Percentiles rank a stretch among this genome's conserved stretches.
These are phyloP conservation scores for Drosophila conformis DNA, from an alignment of 2,888 invertebrate genomes.

Conservation along the genomic window DNA sequence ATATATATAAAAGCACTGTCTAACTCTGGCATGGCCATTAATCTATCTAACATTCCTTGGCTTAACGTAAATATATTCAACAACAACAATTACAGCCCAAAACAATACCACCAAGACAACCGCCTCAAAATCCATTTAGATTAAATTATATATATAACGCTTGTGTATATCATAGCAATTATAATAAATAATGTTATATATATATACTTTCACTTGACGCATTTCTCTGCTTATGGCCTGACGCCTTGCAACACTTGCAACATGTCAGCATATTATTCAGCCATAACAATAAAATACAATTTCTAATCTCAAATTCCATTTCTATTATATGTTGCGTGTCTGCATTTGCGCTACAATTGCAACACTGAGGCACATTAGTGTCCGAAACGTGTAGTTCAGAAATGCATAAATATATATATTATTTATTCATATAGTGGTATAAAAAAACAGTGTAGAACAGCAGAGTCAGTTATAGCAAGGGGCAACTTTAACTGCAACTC, in stretches of 20 bases:
- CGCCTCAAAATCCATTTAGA: background rate
- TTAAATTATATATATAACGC: background rate
- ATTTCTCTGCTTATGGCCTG: slow-evolving; percentile 23
- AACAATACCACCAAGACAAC: background rate
- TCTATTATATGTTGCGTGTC: slow-evolving; percentile 53
- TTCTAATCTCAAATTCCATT: slow-evolving; percentile 63
- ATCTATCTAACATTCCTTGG: slow-evolving; percentile 7
- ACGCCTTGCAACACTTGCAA: background rate
- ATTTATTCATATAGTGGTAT: background rate
- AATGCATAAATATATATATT: background rate
- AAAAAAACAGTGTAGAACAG: background rate
- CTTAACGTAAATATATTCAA: slow-evolving; percentile 5
- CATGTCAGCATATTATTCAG: slow-evolving; percentile 41
- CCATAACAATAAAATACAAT: slow-evolving; percentile 54
- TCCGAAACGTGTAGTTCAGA: background rate
- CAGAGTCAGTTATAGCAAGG: too few relatives aligned
- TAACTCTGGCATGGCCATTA: slow-evolving; percentile 10
- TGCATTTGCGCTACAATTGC: slow-evolving; percentile 33
- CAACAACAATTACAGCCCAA: background rate
- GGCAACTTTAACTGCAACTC: too few relatives aligned
- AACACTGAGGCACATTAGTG: slow-evolving; percentile 16
- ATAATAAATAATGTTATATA: slow-evolving; percentile 30
- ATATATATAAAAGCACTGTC: background rate
- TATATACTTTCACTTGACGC: slow-evolving; percentile 49
- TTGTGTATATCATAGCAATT: slow-evolving; percentile 24